Conservation (phyloP, 1,140 invertebrate species). For the Pentalonia nigronervosa region DNA sequence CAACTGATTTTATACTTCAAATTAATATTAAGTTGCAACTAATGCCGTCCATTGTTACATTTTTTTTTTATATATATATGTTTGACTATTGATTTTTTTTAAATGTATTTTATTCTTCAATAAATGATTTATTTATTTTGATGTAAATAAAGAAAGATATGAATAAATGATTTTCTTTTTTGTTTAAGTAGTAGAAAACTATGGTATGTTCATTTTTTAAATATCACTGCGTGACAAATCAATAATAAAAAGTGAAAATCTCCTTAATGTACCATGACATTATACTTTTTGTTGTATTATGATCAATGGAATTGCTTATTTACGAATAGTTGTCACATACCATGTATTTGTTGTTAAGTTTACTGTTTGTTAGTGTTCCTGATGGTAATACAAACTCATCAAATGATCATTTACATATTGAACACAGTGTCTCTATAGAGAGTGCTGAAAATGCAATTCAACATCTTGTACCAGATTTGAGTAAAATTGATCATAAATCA, state of each 20-base stretch:
- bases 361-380: background rate
- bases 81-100: background rate
- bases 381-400: background rate
- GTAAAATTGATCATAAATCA: background rate
- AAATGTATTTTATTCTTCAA: conserved; percentile 10
- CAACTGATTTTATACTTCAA: background rate
- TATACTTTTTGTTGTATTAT: background rate
- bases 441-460: conserved; percentile 15
- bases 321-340: background rate
- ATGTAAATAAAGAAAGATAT: conserved; percentile 50
- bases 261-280: background rate
- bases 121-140: background rate
- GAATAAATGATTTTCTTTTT: background rate
- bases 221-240: conserved; percentile 50
- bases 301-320: background rate
- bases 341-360: conserved; percentile 12
- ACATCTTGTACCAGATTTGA: conserved; percentile 27
- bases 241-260: conserved; percentile 48
- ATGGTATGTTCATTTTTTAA: background rate
- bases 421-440: conserved; percentile 14
- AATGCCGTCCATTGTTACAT: conserved; percentile 54
- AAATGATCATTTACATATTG: conserved; percentile 16
- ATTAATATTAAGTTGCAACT: conserved; percentile 8
- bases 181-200: background rate
- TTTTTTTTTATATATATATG: conserved; percentile 24